Evolutionary conservation across 2,888 invertebrate genomes (phyloP).

Genomic region (Chaetoderma sp.): DNA sequence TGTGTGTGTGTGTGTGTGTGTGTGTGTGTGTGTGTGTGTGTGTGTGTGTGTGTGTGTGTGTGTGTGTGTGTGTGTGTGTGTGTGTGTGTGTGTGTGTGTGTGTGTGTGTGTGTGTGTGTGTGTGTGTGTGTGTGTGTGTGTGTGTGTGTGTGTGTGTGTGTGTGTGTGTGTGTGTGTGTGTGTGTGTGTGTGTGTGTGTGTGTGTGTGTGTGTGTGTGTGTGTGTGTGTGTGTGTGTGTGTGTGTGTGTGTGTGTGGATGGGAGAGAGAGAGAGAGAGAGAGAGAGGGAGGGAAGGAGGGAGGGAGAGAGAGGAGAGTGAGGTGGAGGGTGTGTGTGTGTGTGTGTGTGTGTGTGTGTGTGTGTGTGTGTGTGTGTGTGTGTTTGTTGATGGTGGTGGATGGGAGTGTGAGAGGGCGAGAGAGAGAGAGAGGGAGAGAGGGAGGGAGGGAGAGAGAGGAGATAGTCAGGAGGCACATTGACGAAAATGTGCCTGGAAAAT

Average conservation of each 20-base stretch:
- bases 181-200: conserved; percentile 25
- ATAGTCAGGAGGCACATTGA: too few species aligned
- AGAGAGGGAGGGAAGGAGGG: conserved; percentile 18
- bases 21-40: conserved; percentile 18
- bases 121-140: conserved; percentile 18
- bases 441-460: too few species aligned
- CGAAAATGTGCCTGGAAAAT: too few species aligned
- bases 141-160: conserved; percentile 17
- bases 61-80: conserved; percentile 18
- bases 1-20: not conserved
- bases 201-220: conserved; percentile 13
- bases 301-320: too few species aligned
- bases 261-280: too few species aligned
- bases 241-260: too few species aligned
- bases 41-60: conserved; percentile 20
- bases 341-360: too few species aligned
- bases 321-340: too few species aligned
- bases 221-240: conserved; percentile 18
- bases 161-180: conserved; percentile 28
- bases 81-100: conserved; percentile 4
- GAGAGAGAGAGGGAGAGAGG: too few species aligned
- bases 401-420: too few species aligned
- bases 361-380: too few species aligned
- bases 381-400: too few species aligned
- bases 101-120: not conserved